Evolutionary conservation across 2,888 invertebrate species (phyloP).

Genomic region (Ennomos erosarius): DNA sequence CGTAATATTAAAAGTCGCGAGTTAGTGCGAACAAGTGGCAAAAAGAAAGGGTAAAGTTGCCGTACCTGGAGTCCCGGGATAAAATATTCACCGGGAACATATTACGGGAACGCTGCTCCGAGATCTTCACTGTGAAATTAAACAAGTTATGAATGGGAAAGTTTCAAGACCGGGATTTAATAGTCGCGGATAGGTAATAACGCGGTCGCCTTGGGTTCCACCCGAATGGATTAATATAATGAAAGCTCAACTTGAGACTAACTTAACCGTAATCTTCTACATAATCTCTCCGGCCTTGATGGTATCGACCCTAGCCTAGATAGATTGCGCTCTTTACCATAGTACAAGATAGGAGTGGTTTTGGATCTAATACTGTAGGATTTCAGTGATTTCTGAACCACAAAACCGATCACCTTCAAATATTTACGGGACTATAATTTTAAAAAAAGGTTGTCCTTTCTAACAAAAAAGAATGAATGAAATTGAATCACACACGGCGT

Average conservation of each 20-base stretch:
- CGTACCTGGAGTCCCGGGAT: constrained; percentile 45
- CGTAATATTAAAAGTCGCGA: constrained; percentile 59
- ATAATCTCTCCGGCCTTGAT: constrained; percentile 6
- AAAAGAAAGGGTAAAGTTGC: constrained; percentile 55
- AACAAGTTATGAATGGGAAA: constrained; percentile 68
- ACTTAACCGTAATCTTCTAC: constrained; percentile 17
- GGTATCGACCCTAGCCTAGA: constrained; percentile 14
- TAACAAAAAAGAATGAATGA: no score
- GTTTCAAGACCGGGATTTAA: constrained; percentile 54
- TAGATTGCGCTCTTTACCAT: constrained; percentile 1
- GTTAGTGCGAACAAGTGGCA: constrained; percentile 55
- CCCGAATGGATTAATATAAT: constrained; percentile 26
- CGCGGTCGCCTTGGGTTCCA: constrained; percentile 42
- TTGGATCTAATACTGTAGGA: no score
- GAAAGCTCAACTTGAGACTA: constrained; percentile 20
- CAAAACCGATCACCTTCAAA: no score
- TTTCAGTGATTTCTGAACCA: no score
- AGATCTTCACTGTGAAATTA: constrained; percentile 64
- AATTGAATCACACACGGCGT: no score
- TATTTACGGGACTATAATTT: no score
- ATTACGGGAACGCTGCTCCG: constrained; percentile 49
- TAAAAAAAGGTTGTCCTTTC: no score
- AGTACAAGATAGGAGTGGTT: no score
- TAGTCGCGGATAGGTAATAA: constrained; percentile 57
- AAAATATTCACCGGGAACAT: constrained; percentile 63